phyloP scores from a whole-genome alignment of 2,888 invertebrate genomes.

The Caenorhabditis angaria region DNA sequence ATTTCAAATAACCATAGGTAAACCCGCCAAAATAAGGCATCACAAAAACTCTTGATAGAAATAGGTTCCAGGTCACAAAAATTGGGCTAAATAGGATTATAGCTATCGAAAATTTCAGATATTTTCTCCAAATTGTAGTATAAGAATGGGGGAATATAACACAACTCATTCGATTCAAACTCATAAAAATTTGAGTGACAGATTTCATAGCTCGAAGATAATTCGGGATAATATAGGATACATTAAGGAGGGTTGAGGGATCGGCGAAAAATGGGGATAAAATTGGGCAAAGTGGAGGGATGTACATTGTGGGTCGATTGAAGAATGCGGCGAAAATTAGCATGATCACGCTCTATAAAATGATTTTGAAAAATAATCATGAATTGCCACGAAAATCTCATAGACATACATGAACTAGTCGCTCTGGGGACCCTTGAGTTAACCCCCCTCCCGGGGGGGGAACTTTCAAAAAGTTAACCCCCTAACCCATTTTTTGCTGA shows the following conservation, averaged over 20 bases:
- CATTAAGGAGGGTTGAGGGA: background rate
- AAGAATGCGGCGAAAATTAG: background rate
- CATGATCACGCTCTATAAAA: background rate
- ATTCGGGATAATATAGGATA: background rate
- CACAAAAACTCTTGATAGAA: background rate
- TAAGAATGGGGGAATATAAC: background rate
- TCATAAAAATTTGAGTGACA: constrained; percentile 3
- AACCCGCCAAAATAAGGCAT: background rate
- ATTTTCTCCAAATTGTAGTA: background rate
- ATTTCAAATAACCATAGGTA: background rate
- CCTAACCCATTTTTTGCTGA: no score
- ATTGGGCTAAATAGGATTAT: background rate
- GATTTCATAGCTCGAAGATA: constrained; percentile 5
- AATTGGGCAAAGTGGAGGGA: constrained; percentile 9
- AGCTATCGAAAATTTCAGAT: background rate
- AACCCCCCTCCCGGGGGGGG: no score
- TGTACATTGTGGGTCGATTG: constrained; percentile 8
- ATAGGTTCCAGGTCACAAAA: background rate
- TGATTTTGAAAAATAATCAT: no score
- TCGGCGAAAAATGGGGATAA: constrained; percentile 1
- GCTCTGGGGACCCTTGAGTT: no score
- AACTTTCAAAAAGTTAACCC: no score
- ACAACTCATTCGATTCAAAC: constrained; percentile 13
- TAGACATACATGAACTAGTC: background rate
- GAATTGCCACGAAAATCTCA: no score